phyloP scores from a whole-genome alignment of 1,140 invertebrate species.

The Tachypleus tridentatus region DNA sequence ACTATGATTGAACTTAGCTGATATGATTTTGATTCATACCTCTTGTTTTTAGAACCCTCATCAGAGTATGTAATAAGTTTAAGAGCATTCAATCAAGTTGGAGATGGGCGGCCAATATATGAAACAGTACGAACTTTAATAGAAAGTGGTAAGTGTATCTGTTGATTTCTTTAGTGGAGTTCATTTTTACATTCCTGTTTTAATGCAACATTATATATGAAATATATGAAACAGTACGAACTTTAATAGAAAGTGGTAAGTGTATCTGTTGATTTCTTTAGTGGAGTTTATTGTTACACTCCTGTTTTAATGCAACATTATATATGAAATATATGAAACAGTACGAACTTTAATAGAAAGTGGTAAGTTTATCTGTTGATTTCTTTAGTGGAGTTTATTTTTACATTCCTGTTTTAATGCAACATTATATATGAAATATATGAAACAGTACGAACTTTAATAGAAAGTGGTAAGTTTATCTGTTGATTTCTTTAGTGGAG shows the following conservation, averaged over 20 bases:
- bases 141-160: constrained; percentile 17
- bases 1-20: too few species aligned
- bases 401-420: too few species aligned
- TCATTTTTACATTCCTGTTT: too few species aligned
- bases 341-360: constrained; percentile 53
- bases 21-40: too few species aligned
- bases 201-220: too few species aligned
- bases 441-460: constrained; percentile 70
- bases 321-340: constrained; percentile 68
- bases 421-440: constrained; percentile 62
- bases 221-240: constrained; percentile 82
- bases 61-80: constrained; percentile 93
- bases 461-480: constrained; percentile 18
- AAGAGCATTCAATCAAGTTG: constrained; percentile 77
- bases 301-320: too few species aligned
- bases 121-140: constrained; percentile 70
- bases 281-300: too few species aligned
- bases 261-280: too few species aligned
- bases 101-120: constrained; percentile 80
- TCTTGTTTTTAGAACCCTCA: constrained; percentile 56
- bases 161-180: too few species aligned
- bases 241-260: constrained; percentile 36
- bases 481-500: too few species aligned
- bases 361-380: constrained; percentile 4
- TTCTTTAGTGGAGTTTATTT: too few species aligned